Conservation (phyloP, 2,113 vertebrate genomes). For the Hippopotamus amphibius region DNA sequence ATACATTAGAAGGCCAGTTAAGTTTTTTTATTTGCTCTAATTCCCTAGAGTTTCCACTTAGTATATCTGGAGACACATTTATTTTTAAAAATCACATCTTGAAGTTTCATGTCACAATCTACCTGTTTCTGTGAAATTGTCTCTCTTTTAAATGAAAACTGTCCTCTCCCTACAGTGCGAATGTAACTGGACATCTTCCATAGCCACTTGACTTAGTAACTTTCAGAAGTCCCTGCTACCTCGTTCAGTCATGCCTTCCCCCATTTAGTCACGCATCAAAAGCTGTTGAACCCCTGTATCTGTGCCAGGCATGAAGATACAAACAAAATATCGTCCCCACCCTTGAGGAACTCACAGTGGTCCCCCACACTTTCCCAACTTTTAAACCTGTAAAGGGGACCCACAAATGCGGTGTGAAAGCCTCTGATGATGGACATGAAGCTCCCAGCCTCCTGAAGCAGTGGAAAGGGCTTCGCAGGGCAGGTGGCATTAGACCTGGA, state of each 20-base stretch:
- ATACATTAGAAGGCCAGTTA: neutral
- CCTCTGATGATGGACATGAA: neutral
- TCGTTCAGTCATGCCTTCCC: neutral
- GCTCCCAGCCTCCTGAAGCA: neutral
- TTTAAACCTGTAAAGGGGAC: neutral
- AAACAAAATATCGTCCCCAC: neutral
- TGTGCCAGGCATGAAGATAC: neutral
- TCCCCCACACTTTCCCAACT: neutral
- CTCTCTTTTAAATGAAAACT: neutral
- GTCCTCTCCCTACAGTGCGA: neutral
- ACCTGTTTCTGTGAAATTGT: constrained; percentile 15
- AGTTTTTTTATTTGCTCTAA: neutral
- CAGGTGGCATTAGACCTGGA: neutral
- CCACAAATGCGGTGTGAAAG: neutral
- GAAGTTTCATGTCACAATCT: neutral
- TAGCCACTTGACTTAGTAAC: neutral
- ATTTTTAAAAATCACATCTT: constrained; percentile 37
- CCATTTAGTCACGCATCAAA: neutral
- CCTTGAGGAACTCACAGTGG: neutral
- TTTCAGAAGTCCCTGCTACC: neutral
- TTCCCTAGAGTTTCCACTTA: neutral
- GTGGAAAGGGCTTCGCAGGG: neutral
- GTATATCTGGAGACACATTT: neutral
- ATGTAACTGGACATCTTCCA: neutral
- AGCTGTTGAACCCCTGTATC: neutral